Conservation (phyloP, 2,113 vertebrate genomes). For the Brachyhypopomus occidentalis region DNA sequence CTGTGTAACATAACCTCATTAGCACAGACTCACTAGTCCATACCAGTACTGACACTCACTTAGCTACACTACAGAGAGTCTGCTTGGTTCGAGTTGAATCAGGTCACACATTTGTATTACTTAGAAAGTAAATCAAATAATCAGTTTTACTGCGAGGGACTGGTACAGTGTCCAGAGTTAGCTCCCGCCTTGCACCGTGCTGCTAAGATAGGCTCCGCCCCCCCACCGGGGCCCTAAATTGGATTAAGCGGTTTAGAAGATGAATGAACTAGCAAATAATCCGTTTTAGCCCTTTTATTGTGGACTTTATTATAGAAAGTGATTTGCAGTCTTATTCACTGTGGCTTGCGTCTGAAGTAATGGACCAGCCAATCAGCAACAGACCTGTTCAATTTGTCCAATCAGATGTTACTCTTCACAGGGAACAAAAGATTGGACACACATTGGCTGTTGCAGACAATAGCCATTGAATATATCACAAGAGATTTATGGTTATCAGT, state of each 20-base stretch:
- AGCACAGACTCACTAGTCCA: neutral
- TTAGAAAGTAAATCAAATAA: neutral
- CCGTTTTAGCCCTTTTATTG: too few species aligned
- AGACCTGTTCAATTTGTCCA: neutral
- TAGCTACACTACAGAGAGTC: neutral
- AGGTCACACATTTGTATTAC: neutral
- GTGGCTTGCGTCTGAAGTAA: neutral
- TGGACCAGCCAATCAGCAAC: constrained; percentile 1
- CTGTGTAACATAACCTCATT: neutral
- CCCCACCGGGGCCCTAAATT: too few species aligned
- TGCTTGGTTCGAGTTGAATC: neutral
- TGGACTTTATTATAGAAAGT: neutral
- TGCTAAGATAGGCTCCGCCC: too few species aligned
- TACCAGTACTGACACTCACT: neutral
- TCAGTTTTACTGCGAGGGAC: neutral
- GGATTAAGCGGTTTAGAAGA: too few species aligned
- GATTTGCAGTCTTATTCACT: neutral
- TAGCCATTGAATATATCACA: neutral
- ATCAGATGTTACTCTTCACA: neutral
- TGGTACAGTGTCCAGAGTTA: too few species aligned
- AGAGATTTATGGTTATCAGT: neutral
- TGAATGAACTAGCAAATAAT: too few species aligned
- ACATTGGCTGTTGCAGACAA: neutral
- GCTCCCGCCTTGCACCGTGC: too few species aligned
- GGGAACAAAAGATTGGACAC: neutral